Evolutionary conservation across 2,888 invertebrate genomes (phyloP).

Genomic region (Uloborus plumipes): DNA sequence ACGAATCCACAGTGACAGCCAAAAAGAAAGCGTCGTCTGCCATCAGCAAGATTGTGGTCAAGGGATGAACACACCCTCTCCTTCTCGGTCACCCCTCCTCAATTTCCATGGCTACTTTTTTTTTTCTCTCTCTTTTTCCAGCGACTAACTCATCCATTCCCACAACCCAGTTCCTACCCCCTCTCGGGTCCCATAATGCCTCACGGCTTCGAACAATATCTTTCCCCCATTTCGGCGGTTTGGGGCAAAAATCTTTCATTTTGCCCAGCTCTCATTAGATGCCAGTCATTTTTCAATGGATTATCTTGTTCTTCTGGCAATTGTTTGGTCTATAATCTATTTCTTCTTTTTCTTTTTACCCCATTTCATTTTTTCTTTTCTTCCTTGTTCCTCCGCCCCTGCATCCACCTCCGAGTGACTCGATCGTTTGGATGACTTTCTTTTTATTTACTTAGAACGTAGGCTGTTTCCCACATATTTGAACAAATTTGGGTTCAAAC

Average conservation of each 20-base stretch:
- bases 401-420: not conserved
- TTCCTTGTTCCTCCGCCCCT: not conserved
- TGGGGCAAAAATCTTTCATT: conserved; percentile 11
- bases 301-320: conserved; percentile 59
- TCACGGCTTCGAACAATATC: conserved; percentile 23
- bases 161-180: conserved; percentile 12
- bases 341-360: conserved; percentile 20
- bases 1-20: not conserved
- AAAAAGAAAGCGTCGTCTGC: not conserved
- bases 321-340: conserved; percentile 51
- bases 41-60: conserved; percentile 1
- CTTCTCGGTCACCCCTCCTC: not conserved
- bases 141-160: conserved; percentile 45
- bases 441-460: too few relatives aligned
- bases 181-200: conserved; percentile 6
- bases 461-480: too few relatives aligned
- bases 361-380: not conserved
- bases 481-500: too few relatives aligned
- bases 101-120: conserved; percentile 6
- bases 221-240: conserved; percentile 29
- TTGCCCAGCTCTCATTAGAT: conserved; percentile 51
- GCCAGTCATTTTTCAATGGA: conserved; percentile 55
- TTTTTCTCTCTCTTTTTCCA: not conserved
- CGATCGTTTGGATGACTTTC: too few relatives aligned
- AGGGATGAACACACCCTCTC: conserved; percentile 1